Conservation (phyloP, 1,140 invertebrate species). For the Globodera ellingtonae region DNA sequence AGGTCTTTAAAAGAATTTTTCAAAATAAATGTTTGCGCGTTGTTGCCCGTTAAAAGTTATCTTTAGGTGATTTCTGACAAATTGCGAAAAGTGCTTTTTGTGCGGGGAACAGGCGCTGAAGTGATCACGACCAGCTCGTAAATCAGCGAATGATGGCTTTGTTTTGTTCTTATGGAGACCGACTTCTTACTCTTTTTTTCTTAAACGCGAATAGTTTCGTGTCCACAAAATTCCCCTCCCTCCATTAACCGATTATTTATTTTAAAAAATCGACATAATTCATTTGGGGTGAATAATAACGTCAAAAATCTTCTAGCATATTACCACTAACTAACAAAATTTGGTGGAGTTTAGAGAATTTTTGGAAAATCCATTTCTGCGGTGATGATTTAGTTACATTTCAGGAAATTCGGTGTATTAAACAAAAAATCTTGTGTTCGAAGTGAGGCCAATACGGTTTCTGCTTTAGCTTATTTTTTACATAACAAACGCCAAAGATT, state of each 20-base stretch:
- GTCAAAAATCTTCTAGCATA: too few relatives aligned
- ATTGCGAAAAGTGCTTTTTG: constrained; percentile 92
- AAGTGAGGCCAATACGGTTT: not conserved
- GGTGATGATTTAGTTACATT: too few relatives aligned
- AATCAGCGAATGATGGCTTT: not conserved
- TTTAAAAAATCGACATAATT: not conserved
- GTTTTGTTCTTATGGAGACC: not conserved
- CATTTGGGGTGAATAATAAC: not conserved
- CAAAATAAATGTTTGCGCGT: not conserved
- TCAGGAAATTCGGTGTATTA: too few relatives aligned
- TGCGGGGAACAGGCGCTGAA: constrained; percentile 92
- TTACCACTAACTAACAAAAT: too few relatives aligned
- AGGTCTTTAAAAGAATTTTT: too few relatives aligned
- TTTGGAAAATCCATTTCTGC: too few relatives aligned
- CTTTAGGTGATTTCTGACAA: constrained; percentile 96
- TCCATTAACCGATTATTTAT: constrained; percentile 1
- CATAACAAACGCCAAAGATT: too few relatives aligned
- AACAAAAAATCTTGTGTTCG: too few relatives aligned
- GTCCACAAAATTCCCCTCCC: not conserved
- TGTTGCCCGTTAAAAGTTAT: constrained; percentile 80
- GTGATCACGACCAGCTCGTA: constrained; percentile 99
- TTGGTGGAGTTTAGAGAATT: too few relatives aligned
- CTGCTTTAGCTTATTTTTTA: not conserved
- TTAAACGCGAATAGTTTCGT: not conserved
- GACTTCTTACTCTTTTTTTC: not conserved